A percentile compares a stretch with the other conserved stretches of the same genome.
phyloP scores from a whole-genome alignment of 2,797 vertebrate species.

The Ceryle rudis region DNA sequence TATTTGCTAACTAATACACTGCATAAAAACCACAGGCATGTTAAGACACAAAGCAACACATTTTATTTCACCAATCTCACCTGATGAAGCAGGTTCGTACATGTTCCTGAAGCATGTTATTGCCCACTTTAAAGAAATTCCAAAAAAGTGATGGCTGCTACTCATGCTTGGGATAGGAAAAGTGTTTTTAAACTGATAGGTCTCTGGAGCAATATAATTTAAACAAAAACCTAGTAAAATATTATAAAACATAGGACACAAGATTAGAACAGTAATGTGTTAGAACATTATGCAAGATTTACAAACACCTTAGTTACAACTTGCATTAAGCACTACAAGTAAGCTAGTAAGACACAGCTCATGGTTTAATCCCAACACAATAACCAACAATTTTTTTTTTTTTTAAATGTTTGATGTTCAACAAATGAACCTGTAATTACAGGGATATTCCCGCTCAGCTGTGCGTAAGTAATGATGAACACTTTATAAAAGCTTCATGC shows the following conservation, averaged over 20 bases:
- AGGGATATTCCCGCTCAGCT: conserved; percentile 1
- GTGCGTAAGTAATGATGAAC: neutral
- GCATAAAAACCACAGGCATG: conserved; percentile 11
- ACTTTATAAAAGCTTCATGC: neutral
- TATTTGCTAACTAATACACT: neutral
- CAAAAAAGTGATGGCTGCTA: neutral
- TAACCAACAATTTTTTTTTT: neutral
- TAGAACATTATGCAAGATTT: neutral
- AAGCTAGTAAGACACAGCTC: neutral
- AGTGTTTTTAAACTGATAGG: neutral
- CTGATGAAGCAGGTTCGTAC: neutral
- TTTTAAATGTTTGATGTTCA: conserved; percentile 6
- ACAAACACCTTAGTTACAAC: neutral
- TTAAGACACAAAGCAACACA: conserved; percentile 12
- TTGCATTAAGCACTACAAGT: neutral
- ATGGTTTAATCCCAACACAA: conserved; percentile 25
- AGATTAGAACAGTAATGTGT: neutral
- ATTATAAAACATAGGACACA: neutral
- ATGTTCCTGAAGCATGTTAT: neutral
- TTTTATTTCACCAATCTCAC: neutral
- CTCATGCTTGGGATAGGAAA: neutral
- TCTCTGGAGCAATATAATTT: neutral
- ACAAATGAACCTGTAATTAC: conserved; percentile 47
- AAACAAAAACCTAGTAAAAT: neutral
- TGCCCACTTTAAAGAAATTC: neutral